A percentile compares a stretch with the other conserved stretches of the same genome.
Evolutionary conservation across 2,797 vertebrate genomes (phyloP).

Genomic region (Masticophis lateralis): DNA sequence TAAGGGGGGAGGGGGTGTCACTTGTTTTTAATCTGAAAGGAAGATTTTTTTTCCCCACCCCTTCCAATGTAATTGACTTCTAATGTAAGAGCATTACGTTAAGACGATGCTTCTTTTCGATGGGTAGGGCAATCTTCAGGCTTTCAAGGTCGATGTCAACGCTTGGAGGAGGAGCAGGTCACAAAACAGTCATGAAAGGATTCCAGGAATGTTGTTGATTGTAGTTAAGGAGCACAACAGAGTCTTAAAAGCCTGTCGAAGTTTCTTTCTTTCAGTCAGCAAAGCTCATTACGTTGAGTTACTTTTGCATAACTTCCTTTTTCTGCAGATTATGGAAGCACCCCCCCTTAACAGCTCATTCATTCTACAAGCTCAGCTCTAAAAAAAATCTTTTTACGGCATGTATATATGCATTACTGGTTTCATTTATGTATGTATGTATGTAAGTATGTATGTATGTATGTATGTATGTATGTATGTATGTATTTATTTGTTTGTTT

Average conservation of each 20-base stretch:
- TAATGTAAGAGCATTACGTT: neutral
- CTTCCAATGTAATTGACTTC: neutral
- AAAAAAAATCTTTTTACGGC: neutral
- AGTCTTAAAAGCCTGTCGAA: neutral
- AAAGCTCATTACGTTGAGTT: neutral
- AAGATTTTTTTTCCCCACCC: accelerated
- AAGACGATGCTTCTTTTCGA: neutral
- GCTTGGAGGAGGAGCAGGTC: neutral
- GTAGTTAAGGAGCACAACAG: neutral
- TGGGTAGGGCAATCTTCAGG: neutral
- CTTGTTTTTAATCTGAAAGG: neutral
- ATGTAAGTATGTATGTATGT: too few species aligned
- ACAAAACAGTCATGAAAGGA: neutral
- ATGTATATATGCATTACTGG: neutral
- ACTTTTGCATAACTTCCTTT: neutral
- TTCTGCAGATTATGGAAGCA: neutral
- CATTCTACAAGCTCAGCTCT: neutral
- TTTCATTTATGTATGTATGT: too few species aligned
- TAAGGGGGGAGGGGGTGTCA: neutral
- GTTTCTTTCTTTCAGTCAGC: neutral
- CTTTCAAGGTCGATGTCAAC: neutral
- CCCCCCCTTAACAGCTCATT: neutral
- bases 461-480: too few species aligned
- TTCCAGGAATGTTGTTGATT: neutral
- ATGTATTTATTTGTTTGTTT: too few species aligned